phyloP scores from a whole-genome alignment of 2,113 vertebrate genomes.

The Coryphaenoides rupestris region DNA sequence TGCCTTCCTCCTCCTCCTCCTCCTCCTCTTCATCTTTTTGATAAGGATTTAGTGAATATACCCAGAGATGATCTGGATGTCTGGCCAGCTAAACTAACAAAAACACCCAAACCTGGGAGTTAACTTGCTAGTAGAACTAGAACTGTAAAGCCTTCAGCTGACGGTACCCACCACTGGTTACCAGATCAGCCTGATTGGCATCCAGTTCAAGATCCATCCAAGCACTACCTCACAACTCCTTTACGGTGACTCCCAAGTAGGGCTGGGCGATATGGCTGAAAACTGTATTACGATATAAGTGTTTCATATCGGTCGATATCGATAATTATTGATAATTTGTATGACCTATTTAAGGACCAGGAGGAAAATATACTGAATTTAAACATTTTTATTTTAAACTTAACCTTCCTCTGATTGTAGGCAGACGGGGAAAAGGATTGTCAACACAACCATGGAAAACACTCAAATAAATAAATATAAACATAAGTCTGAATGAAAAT shows the following conservation, averaged over 20 bases:
- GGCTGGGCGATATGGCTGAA: too few relatives aligned
- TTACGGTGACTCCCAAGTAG: background rate
- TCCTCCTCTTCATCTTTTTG: background rate
- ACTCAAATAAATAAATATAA: too few relatives aligned
- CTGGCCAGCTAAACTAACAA: conserved; percentile 22
- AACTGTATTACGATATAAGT: too few relatives aligned
- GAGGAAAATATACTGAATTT: too few relatives aligned
- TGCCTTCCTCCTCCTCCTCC: background rate
- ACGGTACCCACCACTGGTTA: conserved; percentile 6
- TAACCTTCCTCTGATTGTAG: too few relatives aligned
- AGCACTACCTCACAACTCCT: background rate
- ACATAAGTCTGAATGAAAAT: too few relatives aligned
- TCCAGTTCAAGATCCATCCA: background rate
- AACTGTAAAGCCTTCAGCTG: background rate
- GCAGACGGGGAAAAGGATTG: too few relatives aligned
- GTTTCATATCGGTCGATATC: too few relatives aligned
- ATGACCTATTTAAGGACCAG: too few relatives aligned
- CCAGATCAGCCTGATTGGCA: background rate
- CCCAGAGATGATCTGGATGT: conserved; percentile 11
- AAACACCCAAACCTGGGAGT: background rate
- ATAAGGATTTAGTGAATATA: conserved; percentile 26
- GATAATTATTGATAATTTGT: too few relatives aligned
- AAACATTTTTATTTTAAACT: too few relatives aligned
- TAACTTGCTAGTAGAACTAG: background rate
- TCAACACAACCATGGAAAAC: too few relatives aligned